Evolutionary conservation across 2,797 vertebrate species (phyloP).

Genomic region (Tachyglossus aculeatus): DNA sequence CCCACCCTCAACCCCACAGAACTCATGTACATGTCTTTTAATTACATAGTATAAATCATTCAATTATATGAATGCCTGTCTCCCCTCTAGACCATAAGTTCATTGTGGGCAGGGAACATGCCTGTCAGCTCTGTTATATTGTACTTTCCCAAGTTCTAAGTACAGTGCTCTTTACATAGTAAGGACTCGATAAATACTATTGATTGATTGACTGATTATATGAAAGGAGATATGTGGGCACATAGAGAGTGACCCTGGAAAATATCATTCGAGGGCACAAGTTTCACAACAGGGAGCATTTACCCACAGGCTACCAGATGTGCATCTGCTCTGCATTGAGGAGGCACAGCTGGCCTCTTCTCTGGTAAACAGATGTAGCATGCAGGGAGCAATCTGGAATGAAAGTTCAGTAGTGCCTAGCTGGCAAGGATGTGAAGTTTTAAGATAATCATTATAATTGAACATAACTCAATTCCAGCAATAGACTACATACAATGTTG

Average conservation of each 20-base stretch:
- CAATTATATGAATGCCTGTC: too few relatives aligned
- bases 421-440: slow-evolving; percentile 24
- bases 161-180: too few relatives aligned
- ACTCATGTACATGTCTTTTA: too few relatives aligned
- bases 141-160: too few relatives aligned
- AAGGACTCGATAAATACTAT: too few relatives aligned
- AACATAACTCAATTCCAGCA: not conserved
- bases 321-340: slow-evolving; percentile 24
- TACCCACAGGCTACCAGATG: slow-evolving; percentile 60
- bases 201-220: too few relatives aligned
- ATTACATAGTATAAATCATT: too few relatives aligned
- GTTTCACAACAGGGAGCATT: slow-evolving; percentile 26
- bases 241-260: slow-evolving; percentile 33
- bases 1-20: too few relatives aligned
- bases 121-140: too few relatives aligned
- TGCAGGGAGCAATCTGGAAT: slow-evolving; percentile 50
- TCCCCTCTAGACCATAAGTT: too few relatives aligned
- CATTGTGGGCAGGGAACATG: too few relatives aligned
- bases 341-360: slow-evolving; percentile 37
- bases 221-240: too few relatives aligned
- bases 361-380: slow-evolving; percentile 49
- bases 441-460: slow-evolving; percentile 13
- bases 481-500: not conserved
- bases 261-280: slow-evolving; percentile 9
- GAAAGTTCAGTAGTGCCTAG: slow-evolving; percentile 33